Evolutionary conservation across 2,113 vertebrate species (phyloP).

Genomic region (Cricetomys ansorgei): DNA sequence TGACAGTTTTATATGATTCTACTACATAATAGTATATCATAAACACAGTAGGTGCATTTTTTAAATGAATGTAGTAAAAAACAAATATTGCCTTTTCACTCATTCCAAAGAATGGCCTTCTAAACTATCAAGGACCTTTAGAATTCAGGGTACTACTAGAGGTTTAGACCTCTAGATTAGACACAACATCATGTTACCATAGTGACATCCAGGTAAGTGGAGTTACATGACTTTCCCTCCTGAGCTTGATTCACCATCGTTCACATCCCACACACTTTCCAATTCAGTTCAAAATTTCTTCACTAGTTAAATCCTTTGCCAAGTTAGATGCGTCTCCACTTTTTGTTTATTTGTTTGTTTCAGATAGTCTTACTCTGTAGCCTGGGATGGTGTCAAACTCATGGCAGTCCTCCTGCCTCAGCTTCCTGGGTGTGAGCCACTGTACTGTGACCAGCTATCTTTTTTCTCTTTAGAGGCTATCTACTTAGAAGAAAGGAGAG

Average conservation of each 20-base stretch:
- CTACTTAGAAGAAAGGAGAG: background rate
- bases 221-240: background rate
- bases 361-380: background rate
- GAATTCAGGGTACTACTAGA: background rate
- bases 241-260: background rate
- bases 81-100: background rate
- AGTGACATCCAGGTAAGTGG: background rate
- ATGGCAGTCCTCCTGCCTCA: background rate
- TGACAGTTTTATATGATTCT: background rate
- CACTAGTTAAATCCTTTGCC: background rate
- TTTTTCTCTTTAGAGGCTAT: background rate
- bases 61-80: background rate
- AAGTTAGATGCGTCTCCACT: background rate
- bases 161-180: no score
- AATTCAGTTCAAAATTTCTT: background rate
- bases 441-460: no score
- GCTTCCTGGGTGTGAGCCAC: background rate
- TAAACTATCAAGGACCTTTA: background rate
- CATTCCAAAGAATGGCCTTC: background rate
- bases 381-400: background rate
- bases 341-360: background rate
- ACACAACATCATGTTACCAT: fast-evolving
- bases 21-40: background rate
- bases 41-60: background rate
- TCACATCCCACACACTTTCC: background rate